phyloP scores from a whole-genome alignment of 1,140 invertebrate genomes.

The Caenorhabditis remanei region DNA sequence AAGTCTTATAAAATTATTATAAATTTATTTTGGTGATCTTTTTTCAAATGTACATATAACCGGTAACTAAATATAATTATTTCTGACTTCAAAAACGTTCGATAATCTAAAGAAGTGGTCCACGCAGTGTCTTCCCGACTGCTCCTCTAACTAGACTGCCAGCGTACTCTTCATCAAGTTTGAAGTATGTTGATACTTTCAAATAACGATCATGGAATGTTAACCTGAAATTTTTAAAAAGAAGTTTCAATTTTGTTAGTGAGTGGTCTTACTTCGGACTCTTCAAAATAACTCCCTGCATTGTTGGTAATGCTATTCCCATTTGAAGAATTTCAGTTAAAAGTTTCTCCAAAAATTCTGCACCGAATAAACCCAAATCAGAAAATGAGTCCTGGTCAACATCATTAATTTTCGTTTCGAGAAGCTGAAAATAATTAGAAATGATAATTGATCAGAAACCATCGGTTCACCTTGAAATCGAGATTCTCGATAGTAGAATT shows the following conservation, averaged over 20 bases:
- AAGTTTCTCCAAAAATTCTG: slow-evolving; percentile 76
- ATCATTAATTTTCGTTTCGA: slow-evolving; percentile 67
- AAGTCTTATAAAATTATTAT: no score
- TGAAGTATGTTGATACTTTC: slow-evolving; percentile 76
- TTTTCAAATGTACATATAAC: slow-evolving; percentile 51
- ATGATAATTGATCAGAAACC: neutral
- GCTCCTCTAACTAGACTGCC: slow-evolving; percentile 75
- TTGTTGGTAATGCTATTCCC: slow-evolving; percentile 75
- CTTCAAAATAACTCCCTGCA: slow-evolving; percentile 75
- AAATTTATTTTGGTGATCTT: slow-evolving; percentile 14
- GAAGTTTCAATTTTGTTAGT: neutral
- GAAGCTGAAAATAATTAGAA: slow-evolving; percentile 38
- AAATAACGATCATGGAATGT: slow-evolving; percentile 76
- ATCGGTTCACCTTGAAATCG: slow-evolving; percentile 75
- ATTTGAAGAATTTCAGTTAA: slow-evolving; percentile 77
- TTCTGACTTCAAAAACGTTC: neutral
- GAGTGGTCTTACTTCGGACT: slow-evolving; percentile 74
- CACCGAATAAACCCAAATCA: slow-evolving; percentile 76
- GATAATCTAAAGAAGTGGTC: neutral
- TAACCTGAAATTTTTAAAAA: slow-evolving; percentile 67
- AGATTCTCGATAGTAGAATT: slow-evolving; percentile 76
- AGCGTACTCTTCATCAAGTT: slow-evolving; percentile 76
- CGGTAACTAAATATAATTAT: slow-evolving; percentile 22
- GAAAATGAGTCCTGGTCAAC: slow-evolving; percentile 76
- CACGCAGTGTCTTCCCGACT: slow-evolving; percentile 61